Percentiles rank a stretch among this genome's conserved stretches.
Evolutionary conservation across 2,888 invertebrate genomes (phyloP).

Genomic region (Lasioglossum villosulum): DNA sequence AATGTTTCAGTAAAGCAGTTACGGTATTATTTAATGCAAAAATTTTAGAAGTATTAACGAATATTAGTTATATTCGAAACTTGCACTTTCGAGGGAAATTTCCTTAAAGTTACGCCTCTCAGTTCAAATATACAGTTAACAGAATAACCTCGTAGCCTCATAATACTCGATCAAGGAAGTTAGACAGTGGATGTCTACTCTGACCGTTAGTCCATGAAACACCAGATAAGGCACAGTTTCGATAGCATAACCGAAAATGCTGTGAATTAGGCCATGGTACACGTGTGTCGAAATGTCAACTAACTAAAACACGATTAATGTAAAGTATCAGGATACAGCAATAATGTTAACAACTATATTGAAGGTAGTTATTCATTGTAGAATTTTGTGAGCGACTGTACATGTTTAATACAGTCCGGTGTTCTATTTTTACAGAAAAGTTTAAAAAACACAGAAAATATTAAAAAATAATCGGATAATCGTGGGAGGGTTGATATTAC

Average conservation of each 20-base stretch:
- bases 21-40: neutral
- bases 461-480: neutral
- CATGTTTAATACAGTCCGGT: neutral
- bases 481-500: neutral
- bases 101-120: neutral
- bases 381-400: neutral
- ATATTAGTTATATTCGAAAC: neutral
- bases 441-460: neutral
- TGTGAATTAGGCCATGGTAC: neutral
- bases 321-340: neutral
- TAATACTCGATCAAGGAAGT: slow-evolving; percentile 9
- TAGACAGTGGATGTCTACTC: neutral
- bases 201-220: neutral
- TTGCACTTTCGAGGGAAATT: neutral
- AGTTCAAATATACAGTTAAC: neutral
- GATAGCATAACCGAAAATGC: neutral
- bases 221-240: neutral
- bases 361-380: neutral
- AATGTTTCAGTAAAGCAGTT: neutral
- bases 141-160: neutral
- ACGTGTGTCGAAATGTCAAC: neutral
- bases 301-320: neutral
- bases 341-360: neutral
- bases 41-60: neutral
- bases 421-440: neutral